Percentiles rank a stretch among this genome's conserved stretches.
Conservation (phyloP, 92 coral and sea anemone species). For the Chrysogorgia sp. region DNA sequence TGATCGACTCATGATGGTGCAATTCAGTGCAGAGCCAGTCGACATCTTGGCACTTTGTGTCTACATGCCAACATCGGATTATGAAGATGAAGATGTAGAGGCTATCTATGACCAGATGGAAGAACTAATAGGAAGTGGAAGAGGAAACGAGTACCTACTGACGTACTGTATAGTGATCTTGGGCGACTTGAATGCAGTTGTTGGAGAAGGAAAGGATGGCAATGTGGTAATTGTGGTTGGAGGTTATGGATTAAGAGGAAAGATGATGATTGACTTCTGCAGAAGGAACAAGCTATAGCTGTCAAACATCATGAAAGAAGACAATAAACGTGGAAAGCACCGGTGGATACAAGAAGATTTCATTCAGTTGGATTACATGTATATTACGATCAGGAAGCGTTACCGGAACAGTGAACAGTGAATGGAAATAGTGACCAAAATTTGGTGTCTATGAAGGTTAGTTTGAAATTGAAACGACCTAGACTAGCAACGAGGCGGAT, state of each 20-base stretch:
- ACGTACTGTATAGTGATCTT: too few relatives aligned
- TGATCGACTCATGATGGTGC: constrained; percentile 42
- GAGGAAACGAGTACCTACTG: constrained; percentile 32
- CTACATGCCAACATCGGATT: constrained; percentile 35
- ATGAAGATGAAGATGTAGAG: constrained; percentile 43
- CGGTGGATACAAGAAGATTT: constrained; percentile 14
- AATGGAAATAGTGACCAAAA: constrained; percentile 28
- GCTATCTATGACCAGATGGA: constrained; percentile 39
- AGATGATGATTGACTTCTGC: constrained; percentile 26
- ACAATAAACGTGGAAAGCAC: constrained; percentile 29
- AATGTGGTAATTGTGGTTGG: too few relatives aligned
- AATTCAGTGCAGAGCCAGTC: constrained; percentile 33
- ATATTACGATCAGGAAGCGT: constrained; percentile 32
- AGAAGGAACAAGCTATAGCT: constrained; percentile 5
- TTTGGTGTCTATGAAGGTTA: constrained; percentile 31
- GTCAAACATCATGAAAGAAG: constrained; percentile 33
- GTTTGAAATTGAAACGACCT: constrained; percentile 17
- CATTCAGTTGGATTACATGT: constrained; percentile 47
- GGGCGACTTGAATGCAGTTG: constrained; percentile 43
- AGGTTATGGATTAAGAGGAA: too few relatives aligned
- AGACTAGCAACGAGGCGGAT: constrained; percentile 22
- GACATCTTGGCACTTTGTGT: constrained; percentile 17
- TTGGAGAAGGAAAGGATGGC: constrained; percentile 19
- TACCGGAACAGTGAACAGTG: constrained; percentile 30
- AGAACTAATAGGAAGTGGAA: constrained; percentile 16